These are phyloP conservation scores for Theristicus caerulescens DNA, from an alignment of 2,113 vertebrate genomes.

Conservation along the genomic window DNA sequence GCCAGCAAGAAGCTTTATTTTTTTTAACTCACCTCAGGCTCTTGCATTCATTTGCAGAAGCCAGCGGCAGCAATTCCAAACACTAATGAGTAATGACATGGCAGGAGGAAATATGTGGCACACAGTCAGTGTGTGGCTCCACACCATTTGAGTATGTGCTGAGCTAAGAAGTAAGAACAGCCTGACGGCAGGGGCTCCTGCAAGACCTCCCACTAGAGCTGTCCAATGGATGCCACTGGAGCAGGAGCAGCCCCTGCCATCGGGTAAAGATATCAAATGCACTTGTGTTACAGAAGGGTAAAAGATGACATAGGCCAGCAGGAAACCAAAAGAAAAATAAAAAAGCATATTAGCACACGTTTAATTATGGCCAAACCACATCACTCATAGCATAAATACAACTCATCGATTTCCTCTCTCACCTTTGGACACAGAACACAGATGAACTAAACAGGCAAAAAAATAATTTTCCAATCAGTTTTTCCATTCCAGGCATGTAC, in stretches of 20 bases:
- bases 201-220: not conserved
- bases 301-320: not conserved
- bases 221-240: not conserved
- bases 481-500: not conserved
- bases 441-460: not conserved
- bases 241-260: not conserved
- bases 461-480: not conserved
- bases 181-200: fast-evolving
- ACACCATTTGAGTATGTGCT: not conserved
- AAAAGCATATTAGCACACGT: not conserved
- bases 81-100: conserved; percentile 12
- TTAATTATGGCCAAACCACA: not conserved
- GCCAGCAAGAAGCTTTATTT: conserved; percentile 20
- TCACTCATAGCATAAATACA: not conserved
- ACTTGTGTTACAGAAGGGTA: not conserved
- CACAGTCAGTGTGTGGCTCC: not conserved
- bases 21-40: conserved; percentile 4
- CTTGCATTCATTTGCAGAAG: conserved; percentile 3
- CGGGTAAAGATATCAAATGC: fast-evolving
- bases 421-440: not conserved
- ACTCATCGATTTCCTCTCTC: not conserved
- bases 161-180: not conserved
- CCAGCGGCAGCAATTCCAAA: not conserved
- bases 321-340: not conserved
- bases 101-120: conserved; percentile 26